A percentile compares a stretch with the other conserved stretches of the same genome.
These are phyloP conservation scores for Echinops telfairi DNA, from an alignment of 2,113 vertebrate genomes.

Conservation along the genomic window DNA sequence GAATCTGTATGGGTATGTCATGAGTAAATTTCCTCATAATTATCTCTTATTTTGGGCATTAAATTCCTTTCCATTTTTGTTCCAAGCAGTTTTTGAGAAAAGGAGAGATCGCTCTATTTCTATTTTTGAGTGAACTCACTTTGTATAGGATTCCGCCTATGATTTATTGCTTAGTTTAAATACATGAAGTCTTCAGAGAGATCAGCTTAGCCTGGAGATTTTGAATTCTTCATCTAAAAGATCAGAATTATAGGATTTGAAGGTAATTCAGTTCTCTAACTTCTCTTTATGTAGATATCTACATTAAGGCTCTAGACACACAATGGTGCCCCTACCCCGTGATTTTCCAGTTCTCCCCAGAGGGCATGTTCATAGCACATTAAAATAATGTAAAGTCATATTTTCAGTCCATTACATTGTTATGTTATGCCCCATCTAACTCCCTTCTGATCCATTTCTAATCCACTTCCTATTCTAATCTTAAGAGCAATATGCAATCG, in stretches of 20 bases:
- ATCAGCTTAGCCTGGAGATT: constrained; percentile 40
- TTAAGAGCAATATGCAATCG: background rate
- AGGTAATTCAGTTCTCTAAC: constrained; percentile 35
- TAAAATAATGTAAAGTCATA: constrained; percentile 37
- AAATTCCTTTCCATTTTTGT: constrained; percentile 60
- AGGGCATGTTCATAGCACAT: constrained; percentile 32
- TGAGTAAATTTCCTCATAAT: constrained; percentile 38
- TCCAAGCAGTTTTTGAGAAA: constrained; percentile 52
- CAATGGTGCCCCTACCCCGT: background rate
- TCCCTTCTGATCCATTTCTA: constrained; percentile 27
- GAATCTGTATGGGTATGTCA: background rate
- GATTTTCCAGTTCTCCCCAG: constrained; percentile 2
- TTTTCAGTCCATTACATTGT: constrained; percentile 37
- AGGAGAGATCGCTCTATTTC: constrained; percentile 40
- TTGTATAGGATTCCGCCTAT: constrained; percentile 44
- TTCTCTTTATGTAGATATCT: constrained; percentile 45
- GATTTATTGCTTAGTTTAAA: constrained; percentile 64
- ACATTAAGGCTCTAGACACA: constrained; percentile 44
- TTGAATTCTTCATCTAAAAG: constrained; percentile 42
- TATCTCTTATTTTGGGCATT: background rate
- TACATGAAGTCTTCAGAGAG: constrained; percentile 55
- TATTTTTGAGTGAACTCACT: constrained; percentile 58
- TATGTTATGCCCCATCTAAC: constrained; percentile 42
- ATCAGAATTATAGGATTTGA: constrained; percentile 36
- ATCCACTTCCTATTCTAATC: background rate